These are phyloP conservation scores for Deroplatys truncata DNA, from an alignment of 2,888 invertebrate species.

Conservation along the genomic window DNA sequence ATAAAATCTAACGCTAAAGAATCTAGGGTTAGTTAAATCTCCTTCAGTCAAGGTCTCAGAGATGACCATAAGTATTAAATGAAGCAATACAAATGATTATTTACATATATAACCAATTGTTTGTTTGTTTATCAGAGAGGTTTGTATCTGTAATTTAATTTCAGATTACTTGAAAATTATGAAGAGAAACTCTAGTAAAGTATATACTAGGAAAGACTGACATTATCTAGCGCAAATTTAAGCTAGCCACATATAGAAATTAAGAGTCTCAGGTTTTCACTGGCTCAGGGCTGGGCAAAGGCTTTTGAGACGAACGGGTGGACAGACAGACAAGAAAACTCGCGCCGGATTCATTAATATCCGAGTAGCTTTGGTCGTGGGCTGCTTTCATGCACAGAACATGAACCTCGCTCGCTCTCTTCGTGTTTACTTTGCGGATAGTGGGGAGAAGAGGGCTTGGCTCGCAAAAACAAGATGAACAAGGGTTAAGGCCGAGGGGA, in stretches of 20 bases:
- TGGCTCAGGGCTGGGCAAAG: not conserved
- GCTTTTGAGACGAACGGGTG: not conserved
- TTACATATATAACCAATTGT: too few relatives aligned
- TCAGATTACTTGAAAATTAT: too few relatives aligned
- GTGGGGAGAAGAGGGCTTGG: not conserved
- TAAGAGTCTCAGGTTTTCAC: not conserved
- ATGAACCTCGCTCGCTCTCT: not conserved
- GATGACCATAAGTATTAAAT: too few relatives aligned
- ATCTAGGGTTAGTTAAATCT: too few relatives aligned
- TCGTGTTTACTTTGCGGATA: slow-evolving; percentile 14
- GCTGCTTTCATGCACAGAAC: slow-evolving; percentile 8
- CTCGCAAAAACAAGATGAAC: slow-evolving; percentile 6
- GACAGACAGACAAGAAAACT: slow-evolving; percentile 4
- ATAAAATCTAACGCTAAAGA: too few relatives aligned
- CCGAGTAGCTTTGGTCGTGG: not conserved
- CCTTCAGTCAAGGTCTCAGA: too few relatives aligned
- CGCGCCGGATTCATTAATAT: slow-evolving; percentile 19
- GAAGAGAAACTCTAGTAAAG: too few relatives aligned
- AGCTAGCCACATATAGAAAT: not conserved
- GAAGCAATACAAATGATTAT: too few relatives aligned
- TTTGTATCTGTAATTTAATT: too few relatives aligned
- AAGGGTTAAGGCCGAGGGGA: not conserved
- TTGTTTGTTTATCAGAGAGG: too few relatives aligned
- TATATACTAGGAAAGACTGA: too few relatives aligned
- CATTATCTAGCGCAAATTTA: not conserved